These are phyloP conservation scores for Drosophila murphyi DNA, from an alignment of 1,140 invertebrate species.

Conservation along the genomic window DNA sequence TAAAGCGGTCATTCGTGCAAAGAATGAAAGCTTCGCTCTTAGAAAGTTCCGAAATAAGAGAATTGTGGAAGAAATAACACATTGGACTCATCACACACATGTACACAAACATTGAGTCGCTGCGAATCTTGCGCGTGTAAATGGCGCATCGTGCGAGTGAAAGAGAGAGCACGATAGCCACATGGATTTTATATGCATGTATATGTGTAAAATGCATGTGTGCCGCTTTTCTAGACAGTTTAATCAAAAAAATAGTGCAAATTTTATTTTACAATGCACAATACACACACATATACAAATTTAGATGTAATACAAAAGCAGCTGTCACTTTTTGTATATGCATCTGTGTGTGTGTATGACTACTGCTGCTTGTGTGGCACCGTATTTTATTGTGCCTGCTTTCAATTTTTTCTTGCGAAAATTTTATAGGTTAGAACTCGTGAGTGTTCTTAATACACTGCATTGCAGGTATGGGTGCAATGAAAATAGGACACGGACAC, in stretches of 20 bases:
- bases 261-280: slow-evolving; percentile 16
- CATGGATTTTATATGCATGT: slow-evolving; percentile 60
- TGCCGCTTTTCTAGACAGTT: slow-evolving; percentile 43
- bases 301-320: slow-evolving; percentile 40
- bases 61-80: slow-evolving; percentile 23
- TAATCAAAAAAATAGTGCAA: slow-evolving; percentile 34
- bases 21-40: slow-evolving; percentile 15
- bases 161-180: slow-evolving; percentile 57
- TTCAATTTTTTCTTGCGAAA: slow-evolving; percentile 43
- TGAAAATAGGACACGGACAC: slow-evolving; percentile 30
- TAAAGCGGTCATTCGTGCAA: slow-evolving; percentile 10
- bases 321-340: slow-evolving; percentile 13
- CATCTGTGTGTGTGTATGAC: slow-evolving; percentile 8
- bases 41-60: slow-evolving; percentile 14
- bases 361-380: slow-evolving; percentile 50
- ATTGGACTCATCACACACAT: slow-evolving; percentile 2
- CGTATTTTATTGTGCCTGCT: slow-evolving; percentile 27
- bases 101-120: not conserved
- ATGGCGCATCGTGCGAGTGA: slow-evolving; percentile 35
- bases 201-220: slow-evolving; percentile 21
- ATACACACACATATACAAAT: slow-evolving; percentile 15
- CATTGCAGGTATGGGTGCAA: slow-evolving; percentile 2
- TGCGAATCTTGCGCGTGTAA: slow-evolving; percentile 51
- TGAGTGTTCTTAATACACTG: slow-evolving; percentile 31
- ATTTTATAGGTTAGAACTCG: slow-evolving; percentile 56